Conservation (phyloP, 2,113 vertebrate genomes). For the Pionites leucogaster region DNA sequence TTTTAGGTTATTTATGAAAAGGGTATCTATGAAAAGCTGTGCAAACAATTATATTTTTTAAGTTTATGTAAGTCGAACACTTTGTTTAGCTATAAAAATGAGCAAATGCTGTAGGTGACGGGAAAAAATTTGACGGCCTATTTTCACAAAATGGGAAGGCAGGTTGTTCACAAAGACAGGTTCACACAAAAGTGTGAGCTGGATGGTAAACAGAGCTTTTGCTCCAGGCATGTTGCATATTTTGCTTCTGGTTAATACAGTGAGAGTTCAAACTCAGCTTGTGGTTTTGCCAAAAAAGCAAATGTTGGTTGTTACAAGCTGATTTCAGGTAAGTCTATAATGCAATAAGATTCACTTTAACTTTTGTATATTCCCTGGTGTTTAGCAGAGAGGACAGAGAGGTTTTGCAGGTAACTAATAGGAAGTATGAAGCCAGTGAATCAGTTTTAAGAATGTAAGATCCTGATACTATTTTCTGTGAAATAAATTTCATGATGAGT, state of each 20-base stretch:
- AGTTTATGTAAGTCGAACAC: not conserved
- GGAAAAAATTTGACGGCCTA: not conserved
- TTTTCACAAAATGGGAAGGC: not conserved
- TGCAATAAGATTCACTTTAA: not conserved
- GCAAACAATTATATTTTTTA: slow-evolving; percentile 10
- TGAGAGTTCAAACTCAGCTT: not conserved
- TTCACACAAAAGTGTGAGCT: not conserved
- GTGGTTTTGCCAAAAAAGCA: not conserved
- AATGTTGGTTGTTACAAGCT: not conserved
- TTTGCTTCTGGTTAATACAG: not conserved
- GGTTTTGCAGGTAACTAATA: not conserved
- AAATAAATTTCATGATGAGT: not conserved
- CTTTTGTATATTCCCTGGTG: not conserved
- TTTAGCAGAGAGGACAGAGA: not conserved
- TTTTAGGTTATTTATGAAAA: not conserved
- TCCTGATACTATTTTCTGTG: not conserved
- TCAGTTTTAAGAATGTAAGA: not conserved
- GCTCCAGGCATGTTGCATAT: not conserved
- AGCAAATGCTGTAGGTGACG: not conserved
- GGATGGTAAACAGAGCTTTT: not conserved
- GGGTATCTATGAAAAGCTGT: not conserved
- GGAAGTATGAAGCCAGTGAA: not conserved
- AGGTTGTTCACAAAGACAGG: not conserved
- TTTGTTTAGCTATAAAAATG: slow-evolving; percentile 14
- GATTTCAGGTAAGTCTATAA: not conserved